phyloP scores from a whole-genome alignment of 2,888 invertebrate species.

The Drosophila austrosaltans region DNA sequence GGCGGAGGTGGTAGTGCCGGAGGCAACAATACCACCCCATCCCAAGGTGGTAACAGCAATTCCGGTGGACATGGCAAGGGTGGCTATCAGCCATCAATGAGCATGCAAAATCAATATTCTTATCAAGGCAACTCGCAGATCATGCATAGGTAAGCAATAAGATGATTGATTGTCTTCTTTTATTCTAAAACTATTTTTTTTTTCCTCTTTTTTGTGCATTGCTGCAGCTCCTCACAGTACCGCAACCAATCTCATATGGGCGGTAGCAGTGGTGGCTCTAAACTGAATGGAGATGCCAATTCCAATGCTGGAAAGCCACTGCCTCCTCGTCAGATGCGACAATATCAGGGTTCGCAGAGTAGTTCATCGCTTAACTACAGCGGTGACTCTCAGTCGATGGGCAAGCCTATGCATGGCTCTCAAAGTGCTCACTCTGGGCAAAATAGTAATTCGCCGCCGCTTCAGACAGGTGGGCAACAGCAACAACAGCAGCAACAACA shows the following conservation, averaged over 20 bases:
- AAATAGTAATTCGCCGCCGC: constrained; percentile 77
- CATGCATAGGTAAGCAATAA: constrained; percentile 65
- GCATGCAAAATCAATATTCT: constrained; percentile 76
- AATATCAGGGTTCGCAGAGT: constrained; percentile 78
- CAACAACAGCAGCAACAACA: constrained; percentile 9
- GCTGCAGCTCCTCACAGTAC: constrained; percentile 71
- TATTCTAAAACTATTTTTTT: no score
- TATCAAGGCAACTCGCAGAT: constrained; percentile 77
- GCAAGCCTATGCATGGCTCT: constrained; percentile 76
- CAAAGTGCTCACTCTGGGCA: constrained; percentile 78
- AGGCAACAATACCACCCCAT: constrained; percentile 32
- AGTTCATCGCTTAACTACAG: constrained; percentile 78
- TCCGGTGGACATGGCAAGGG: constrained; percentile 58
- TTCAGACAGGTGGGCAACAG: constrained; percentile 66
- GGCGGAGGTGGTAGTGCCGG: constrained; percentile 9
- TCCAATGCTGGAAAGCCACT: constrained; percentile 77
- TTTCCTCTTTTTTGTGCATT: neutral
- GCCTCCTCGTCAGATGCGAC: constrained; percentile 81
- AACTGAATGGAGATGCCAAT: constrained; percentile 81
- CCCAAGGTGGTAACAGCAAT: constrained; percentile 48
- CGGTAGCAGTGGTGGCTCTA: constrained; percentile 61
- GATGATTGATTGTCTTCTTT: no score
- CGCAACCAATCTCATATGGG: constrained; percentile 76
- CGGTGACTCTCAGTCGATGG: constrained; percentile 61
- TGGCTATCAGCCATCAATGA: constrained; percentile 75